phyloP scores from a whole-genome alignment of 2,888 invertebrate species.

The Isoperla grammatica region DNA sequence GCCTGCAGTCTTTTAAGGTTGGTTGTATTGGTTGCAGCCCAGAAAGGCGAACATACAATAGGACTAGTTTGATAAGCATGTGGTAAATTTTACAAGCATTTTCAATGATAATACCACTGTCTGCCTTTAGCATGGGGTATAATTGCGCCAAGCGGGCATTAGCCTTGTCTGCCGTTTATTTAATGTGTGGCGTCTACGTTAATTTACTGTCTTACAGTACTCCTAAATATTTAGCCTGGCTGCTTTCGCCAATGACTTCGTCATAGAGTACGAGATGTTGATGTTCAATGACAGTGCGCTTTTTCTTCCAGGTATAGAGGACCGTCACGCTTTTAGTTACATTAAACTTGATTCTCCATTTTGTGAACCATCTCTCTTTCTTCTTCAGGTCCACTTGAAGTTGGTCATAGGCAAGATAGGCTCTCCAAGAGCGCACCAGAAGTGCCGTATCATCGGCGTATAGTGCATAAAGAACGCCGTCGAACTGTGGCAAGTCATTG shows the following conservation, averaged over 20 bases:
- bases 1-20: no score
- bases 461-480: background rate
- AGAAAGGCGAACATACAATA: no score
- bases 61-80: no score
- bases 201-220: background rate
- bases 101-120: no score
- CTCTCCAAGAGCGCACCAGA: no score
- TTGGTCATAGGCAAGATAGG: background rate
- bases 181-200: background rate
- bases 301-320: no score
- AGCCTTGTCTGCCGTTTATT: no score
- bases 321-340: background rate
- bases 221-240: background rate
- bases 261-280: background rate
- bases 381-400: background rate
- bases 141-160: no score
- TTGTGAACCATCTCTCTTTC: background rate
- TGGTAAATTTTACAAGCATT: no score
- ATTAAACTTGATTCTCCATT: constrained; percentile 9
- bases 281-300: no score
- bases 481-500: background rate
- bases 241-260: background rate
- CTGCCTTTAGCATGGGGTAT: no score
- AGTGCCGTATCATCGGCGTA: background rate
- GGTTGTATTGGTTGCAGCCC: no score